Percentiles rank a stretch among this genome's conserved stretches.
phyloP scores from a whole-genome alignment of 1,140 invertebrate genomes.

The Andricus grossulariae region DNA sequence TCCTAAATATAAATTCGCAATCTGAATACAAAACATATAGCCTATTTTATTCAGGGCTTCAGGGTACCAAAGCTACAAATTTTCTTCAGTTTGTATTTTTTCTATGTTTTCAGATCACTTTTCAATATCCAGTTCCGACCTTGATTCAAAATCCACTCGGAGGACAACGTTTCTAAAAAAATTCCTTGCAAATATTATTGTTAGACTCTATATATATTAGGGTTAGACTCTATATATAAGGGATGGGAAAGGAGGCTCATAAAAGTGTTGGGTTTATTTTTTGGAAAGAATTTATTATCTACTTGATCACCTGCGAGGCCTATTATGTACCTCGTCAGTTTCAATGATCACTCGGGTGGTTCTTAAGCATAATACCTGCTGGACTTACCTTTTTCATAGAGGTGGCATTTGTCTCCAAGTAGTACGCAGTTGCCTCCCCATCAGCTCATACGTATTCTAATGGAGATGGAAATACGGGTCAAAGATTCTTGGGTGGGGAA shows the following conservation, averaged over 20 bases:
- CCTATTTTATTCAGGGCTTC: too few species aligned
- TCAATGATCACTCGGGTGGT: slow-evolving; percentile 7
- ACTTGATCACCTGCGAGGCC: not conserved
- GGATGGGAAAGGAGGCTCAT: slow-evolving; percentile 4
- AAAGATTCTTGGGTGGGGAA: slow-evolving; percentile 9
- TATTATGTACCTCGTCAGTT: slow-evolving; percentile 28
- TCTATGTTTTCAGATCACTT: too few species aligned
- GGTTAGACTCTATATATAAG: slow-evolving; percentile 14
- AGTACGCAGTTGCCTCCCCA: slow-evolving; percentile 24
- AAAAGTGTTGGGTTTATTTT: not conserved
- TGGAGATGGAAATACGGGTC: slow-evolving; percentile 21
- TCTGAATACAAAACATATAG: too few species aligned
- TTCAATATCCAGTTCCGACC: too few species aligned
- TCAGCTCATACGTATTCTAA: slow-evolving; percentile 4
- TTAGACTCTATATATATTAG: slow-evolving; percentile 9
- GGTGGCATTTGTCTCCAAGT: slow-evolving; percentile 27
- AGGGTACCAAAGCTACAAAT: too few species aligned
- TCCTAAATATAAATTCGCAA: too few species aligned
- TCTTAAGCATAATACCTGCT: slow-evolving; percentile 19
- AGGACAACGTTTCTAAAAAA: too few species aligned
- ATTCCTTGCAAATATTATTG: too few species aligned
- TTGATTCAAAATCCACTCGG: too few species aligned
- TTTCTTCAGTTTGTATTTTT: too few species aligned
- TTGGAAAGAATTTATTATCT: slow-evolving; percentile 8
- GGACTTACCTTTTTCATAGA: slow-evolving; percentile 21